Base-by-base conservation (phyloP, 2,888 invertebrate species). In the Tiliacea aurago region DNA sequence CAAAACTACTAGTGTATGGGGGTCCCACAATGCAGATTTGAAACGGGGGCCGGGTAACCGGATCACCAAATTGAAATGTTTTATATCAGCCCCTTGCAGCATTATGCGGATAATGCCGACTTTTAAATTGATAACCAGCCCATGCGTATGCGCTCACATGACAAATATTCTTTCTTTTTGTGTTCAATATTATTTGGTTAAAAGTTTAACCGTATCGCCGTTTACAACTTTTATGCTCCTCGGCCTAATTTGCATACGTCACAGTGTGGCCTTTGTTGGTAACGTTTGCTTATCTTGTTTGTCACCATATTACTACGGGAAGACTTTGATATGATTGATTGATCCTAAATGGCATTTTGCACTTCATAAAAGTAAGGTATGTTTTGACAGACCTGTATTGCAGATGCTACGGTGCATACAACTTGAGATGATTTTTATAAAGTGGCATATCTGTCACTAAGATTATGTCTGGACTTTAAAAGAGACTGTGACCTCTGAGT, bases 51-150 rank as follows among this genome's bases (percentile, higher is more conserved):
- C 92, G 77, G 80, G 93, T 93, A 96, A 96, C 96, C 96, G 95
- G 96, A 96, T 96, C 95, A 93, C 94, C 91, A 96, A 96, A 96
- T 96, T 96, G 96, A 96, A 96, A 96, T 96, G 96, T 96, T 96
- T 95, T 96, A 96, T 96, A 92, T 92, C 92, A 86, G 88, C 91
- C 93, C 95, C 94, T 90, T 70, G 86, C 92, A 87, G 92, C 92
- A 93, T 94, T 94, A 94, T 91, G 89, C 77, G 93, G 91, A 94
- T 96, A 94, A 95, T 94, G 88, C 92, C 93, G 92, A 94, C 95
- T 95, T 95, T 93, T 95, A 95, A 95, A 96, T 95, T 96, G 96
- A 96, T 95, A 96, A 96, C 95, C 93, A 91, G 92, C 91, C 90
- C 90, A 92, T 93, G 93, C 92, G 92, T 92, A 91, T 89, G 89